These are phyloP conservation scores for Branchinecta lindahli DNA, from an alignment of 1,140 invertebrate species.

Conservation along the genomic window DNA sequence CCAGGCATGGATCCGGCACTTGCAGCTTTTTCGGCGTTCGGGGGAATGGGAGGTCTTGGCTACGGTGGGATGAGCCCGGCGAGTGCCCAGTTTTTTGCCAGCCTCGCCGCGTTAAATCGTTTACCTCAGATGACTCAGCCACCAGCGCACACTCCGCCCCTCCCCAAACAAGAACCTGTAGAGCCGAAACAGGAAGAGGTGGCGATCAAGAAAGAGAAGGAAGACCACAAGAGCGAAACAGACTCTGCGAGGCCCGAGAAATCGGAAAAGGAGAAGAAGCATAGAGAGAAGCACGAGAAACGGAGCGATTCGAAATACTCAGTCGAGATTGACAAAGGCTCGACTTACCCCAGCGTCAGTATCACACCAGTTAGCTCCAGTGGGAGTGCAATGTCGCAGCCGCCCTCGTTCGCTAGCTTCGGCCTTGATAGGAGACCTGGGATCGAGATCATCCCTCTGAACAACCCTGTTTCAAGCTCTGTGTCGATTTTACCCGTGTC, in stretches of 20 bases:
- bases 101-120: background rate
- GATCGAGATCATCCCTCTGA: conserved; percentile 62
- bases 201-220: background rate
- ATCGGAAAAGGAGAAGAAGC: conserved; percentile 24
- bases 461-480: conserved; percentile 14
- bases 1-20: background rate
- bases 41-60: conserved; percentile 3
- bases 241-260: background rate
- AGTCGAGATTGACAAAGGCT: conserved; percentile 23
- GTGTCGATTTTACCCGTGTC: conserved; percentile 14
- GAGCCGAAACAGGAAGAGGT: conserved; percentile 2
- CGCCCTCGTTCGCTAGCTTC: conserved; percentile 40
- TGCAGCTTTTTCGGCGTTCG: conserved; percentile 1
- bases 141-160: background rate
- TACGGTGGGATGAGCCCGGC: background rate
- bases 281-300: conserved; percentile 27
- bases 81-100: conserved; percentile 2
- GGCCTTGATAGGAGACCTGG: conserved; percentile 49
- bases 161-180: conserved; percentile 8
- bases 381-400: conserved; percentile 30
- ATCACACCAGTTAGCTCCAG: conserved; percentile 52
- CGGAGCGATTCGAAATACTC: background rate
- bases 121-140: background rate
- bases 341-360: conserved; percentile 55
- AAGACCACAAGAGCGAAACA: background rate